A percentile compares a stretch with the other conserved stretches of the same genome.
Conservation (phyloP, 2,888 invertebrate genomes). For the Acrobasis consociella region DNA sequence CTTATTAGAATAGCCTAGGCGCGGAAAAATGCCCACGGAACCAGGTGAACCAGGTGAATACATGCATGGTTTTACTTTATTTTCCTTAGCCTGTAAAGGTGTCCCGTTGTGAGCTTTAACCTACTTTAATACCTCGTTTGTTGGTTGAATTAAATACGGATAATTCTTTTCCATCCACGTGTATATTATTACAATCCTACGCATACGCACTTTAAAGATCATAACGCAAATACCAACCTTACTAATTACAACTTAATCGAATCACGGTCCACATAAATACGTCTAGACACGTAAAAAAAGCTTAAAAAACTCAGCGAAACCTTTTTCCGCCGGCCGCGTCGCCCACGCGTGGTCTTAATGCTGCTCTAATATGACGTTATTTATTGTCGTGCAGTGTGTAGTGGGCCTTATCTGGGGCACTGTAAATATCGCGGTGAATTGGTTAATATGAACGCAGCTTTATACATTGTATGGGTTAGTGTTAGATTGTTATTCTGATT, state of each 20-base stretch:
- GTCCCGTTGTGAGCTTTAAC: too few species aligned
- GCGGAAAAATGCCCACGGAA: too few species aligned
- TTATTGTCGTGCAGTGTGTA: conserved; percentile 63
- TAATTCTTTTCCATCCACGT: conserved; percentile 21
- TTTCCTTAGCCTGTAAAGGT: too few species aligned
- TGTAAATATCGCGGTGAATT: conserved; percentile 63
- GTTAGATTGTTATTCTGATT: conserved; percentile 19
- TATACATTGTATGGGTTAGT: conserved; percentile 28
- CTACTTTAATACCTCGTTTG: too few species aligned
- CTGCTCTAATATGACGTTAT: conserved; percentile 71
- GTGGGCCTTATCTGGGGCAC: conserved; percentile 61
- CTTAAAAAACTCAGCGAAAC: conserved; percentile 38
- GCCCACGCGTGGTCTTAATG: conserved; percentile 55
- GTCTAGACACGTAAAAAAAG: conserved; percentile 26
- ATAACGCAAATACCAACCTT: neutral
- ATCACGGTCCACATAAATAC: conserved; percentile 26
- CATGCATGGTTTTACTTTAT: too few species aligned
- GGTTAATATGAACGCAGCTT: conserved; percentile 52
- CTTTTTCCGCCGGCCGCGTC: conserved; percentile 35
- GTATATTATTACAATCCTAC: neutral
- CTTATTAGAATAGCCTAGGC: too few species aligned
- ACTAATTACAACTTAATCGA: conserved; percentile 25
- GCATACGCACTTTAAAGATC: neutral
- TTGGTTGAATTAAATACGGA: neutral
- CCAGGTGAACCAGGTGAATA: too few species aligned